phyloP scores from a whole-genome alignment of 2,888 invertebrate genomes.

The Microctonus brassicae region DNA sequence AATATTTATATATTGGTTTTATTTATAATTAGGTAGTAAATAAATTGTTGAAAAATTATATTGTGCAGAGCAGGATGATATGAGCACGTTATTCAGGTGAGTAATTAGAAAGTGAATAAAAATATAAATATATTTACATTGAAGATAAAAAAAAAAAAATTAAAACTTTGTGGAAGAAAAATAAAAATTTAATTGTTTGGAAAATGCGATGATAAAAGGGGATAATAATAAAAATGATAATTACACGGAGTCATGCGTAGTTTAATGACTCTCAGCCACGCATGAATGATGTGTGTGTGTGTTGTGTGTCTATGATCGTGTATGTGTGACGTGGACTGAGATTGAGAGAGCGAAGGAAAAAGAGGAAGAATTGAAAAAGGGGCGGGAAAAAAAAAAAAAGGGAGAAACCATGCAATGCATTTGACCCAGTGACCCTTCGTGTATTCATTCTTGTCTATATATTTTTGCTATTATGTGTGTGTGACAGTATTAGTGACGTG shows the following conservation, averaged over 20 bases:
- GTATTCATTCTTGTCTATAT: background rate
- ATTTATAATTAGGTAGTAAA: too few species aligned
- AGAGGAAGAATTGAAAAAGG: slow-evolving; percentile 37
- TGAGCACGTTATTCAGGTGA: slow-evolving; percentile 69
- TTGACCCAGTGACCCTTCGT: slow-evolving; percentile 66
- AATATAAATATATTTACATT: too few species aligned
- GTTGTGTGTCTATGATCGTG: background rate
- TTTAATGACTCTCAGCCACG: slow-evolving; percentile 7
- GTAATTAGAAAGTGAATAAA: slow-evolving; percentile 49
- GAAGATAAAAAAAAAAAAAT: too few species aligned
- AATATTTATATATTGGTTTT: too few species aligned
- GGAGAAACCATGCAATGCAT: slow-evolving; percentile 58
- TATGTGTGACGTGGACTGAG: slow-evolving; percentile 3
- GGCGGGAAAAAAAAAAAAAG: slow-evolving; percentile 32
- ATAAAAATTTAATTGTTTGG: background rate
- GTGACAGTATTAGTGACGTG: background rate
- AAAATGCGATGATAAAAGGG: slow-evolving; percentile 19
- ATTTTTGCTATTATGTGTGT: background rate
- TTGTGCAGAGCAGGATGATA: slow-evolving; percentile 63
- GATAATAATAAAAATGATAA: slow-evolving; percentile 38
- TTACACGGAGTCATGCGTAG: slow-evolving; percentile 18
- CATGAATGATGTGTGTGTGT: background rate
- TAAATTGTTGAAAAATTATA: too few species aligned
- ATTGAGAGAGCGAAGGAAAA: slow-evolving; percentile 32
- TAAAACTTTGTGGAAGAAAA: too few species aligned